Conservation (phyloP, 2,888 invertebrate genomes). For the Ectobius pallidus region DNA sequence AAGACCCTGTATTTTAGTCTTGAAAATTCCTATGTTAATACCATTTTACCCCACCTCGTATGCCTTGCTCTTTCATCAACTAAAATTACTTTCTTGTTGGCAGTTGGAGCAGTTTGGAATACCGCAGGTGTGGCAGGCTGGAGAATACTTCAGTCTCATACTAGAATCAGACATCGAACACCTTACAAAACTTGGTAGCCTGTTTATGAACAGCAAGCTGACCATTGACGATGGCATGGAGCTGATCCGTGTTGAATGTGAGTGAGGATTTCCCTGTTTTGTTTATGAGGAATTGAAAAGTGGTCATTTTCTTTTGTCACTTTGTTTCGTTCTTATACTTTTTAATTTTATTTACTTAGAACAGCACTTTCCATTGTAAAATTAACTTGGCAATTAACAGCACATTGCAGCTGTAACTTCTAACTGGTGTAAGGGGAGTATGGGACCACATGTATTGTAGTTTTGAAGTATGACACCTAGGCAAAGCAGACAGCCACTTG, state of each 20-base stretch:
- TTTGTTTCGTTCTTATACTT: not conserved
- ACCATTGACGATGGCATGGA: slow-evolving; percentile 79
- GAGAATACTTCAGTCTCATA: slow-evolving; percentile 74
- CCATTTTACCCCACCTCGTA: no score
- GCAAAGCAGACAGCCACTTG: no score
- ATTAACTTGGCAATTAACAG: no score
- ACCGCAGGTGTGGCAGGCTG: slow-evolving; percentile 77
- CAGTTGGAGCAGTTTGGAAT: slow-evolving; percentile 81
- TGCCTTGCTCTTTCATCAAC: no score
- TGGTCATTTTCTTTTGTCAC: not conserved
- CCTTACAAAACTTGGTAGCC: slow-evolving; percentile 69
- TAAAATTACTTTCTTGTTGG: no score
- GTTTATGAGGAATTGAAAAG: not conserved
- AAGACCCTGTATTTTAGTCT: no score
- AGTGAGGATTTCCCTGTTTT: slow-evolving; percentile 53
- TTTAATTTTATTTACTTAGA: not conserved
- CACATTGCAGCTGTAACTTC: no score
- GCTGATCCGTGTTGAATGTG: slow-evolving; percentile 79
- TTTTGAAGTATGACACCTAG: no score
- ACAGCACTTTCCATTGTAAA: no score
- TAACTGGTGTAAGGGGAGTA: no score
- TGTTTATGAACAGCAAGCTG: slow-evolving; percentile 73
- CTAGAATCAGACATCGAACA: slow-evolving; percentile 78
- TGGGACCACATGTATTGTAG: no score
- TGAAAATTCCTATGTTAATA: no score